Base-by-base conservation (phyloP, 2,113 vertebrate genomes). In the Cephalopterus ornatus region DNA sequence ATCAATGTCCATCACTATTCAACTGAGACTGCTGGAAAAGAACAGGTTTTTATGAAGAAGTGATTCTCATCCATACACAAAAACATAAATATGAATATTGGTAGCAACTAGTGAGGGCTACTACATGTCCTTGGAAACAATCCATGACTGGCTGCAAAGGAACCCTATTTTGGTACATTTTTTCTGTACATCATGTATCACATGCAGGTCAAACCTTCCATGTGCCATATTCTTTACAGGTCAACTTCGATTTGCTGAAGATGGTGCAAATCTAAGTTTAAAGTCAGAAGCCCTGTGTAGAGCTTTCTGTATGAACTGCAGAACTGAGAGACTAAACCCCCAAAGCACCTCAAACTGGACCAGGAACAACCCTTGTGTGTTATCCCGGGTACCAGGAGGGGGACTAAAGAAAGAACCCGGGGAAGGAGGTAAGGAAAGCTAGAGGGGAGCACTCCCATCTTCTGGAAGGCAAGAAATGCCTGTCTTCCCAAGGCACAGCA, bases 321-420 rank as follows among this genome's bases (percentile, higher is more conserved):
- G 53, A 59, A 33, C 58, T 4, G 27, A 39, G 37, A 26, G 16
- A 70, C 65, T 63, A 16, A 32, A 13, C 44, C 37, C 33, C 41
- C 77, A 15, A 41, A 41, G 39, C 49, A 5, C 8, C 17, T 33
- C 32, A 23, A 63, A 39, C 32, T 49, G 39, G 42, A 49, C 39
- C 15, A 3, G 17, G 32, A 83, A 18, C 28, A 13, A 17, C 8
- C 3, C 30, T 0, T 23, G 44, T n/a, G 5, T 50, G 59, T 9
- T 33, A 41, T 49, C 74, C 41, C 39, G 65, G 59, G 33, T 12
- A 46, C 22, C 49, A 14, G 59, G 58, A 37, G 53, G 27, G 49
- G 55, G 56, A 24, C 28, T 44, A 14, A 39, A 61, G 33, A 11
- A 52, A 56, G 61, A 32, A 5, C 8, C 22, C 6, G 28, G 20